Evolutionary conservation across 2,797 vertebrate species (phyloP).

Genomic region (Microcaecilia unicolor): DNA sequence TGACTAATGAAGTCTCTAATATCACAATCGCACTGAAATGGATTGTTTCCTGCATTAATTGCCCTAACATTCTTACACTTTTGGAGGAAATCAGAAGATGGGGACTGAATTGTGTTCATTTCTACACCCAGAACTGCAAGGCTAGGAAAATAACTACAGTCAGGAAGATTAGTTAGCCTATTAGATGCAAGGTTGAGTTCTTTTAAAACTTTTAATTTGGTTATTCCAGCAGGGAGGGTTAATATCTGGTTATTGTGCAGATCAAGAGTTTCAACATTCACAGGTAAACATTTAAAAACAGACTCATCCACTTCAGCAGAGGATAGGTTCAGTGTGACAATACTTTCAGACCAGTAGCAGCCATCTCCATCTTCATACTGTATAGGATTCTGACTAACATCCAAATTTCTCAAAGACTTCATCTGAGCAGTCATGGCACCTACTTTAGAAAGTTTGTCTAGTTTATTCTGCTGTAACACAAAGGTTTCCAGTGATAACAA

Average conservation of each 20-base stretch:
- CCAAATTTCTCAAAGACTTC: conserved; percentile 59
- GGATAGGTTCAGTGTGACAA: conserved; percentile 62
- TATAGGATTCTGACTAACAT: conserved; percentile 70
- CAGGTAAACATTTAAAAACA: conserved; percentile 71
- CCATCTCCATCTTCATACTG: conserved; percentile 11
- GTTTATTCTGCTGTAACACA: conserved; percentile 59
- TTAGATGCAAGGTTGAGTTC: conserved; percentile 72
- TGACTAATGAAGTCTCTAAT: conserved; percentile 43
- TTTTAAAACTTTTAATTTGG: conserved; percentile 41
- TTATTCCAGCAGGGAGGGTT: conserved; percentile 38
- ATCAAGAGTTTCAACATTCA: conserved; percentile 38
- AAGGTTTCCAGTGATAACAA: conserved; percentile 50
- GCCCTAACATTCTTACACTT: conserved; percentile 53
- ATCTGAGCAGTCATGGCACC: conserved; percentile 59
- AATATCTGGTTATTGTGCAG: conserved; percentile 67
- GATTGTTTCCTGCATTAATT: conserved; percentile 59
- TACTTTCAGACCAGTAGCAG: conserved; percentile 59
- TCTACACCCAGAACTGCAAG: conserved; percentile 54
- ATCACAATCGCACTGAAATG: conserved; percentile 49
- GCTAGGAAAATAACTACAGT: conserved; percentile 43
- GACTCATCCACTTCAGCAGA: conserved; percentile 56
- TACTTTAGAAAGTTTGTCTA: conserved; percentile 53
- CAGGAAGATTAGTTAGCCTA: conserved; percentile 62
- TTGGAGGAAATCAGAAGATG: conserved; percentile 43
- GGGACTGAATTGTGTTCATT: conserved; percentile 61